Base-by-base conservation (phyloP, 64 coral and sea anemone genomes). In the Montipora capricornis region DNA sequence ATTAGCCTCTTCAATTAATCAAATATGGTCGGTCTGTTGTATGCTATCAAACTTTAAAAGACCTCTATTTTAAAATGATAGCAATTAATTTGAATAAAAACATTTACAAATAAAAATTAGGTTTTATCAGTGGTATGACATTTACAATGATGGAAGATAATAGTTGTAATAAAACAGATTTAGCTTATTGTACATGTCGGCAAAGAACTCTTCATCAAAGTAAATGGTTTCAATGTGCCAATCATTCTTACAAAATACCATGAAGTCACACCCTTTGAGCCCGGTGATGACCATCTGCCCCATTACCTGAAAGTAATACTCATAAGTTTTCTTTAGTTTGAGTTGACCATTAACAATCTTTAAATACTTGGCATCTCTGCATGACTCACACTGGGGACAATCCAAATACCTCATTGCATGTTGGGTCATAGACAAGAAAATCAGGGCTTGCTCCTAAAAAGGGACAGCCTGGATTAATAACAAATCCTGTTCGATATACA, bases 371-470 rank as follows among this genome's bases (percentile, higher is more conserved):
- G 91, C 81, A 78, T 92, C 52, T 73, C 78, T 3, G 44, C 11
- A 46, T 11, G 50, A 77, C 12, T 87, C 73, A 78, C 81, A 87
- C 29, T 49, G 16, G 47, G 37, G 73, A 15, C 81, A 92, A n/a
- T 64, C 4, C 74, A 68, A 92, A 86, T 86, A 26, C 64, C 62
- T 87, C 71, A 77, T 22, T 7, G 50, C 26, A 48, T 44, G n/a
- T 24, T 47, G 44, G 45, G 29, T 92, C 81, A 92, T 92, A 84
- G 14, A 84, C 69, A 46, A 84, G 68, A 84, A 50, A 84, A 59
- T 84, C 90, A 70, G 90, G 80, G 50, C 90, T 92, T 45, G 80
- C 90, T 77, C 90, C 90, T 75, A 92, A 24, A 84, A 70, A 92
- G 46, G 80, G 51, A 69, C 90, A 48, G n/a, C 90, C 90, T 73